Conservation (phyloP, 2,113 vertebrate species). For the Fregata magnificens region DNA sequence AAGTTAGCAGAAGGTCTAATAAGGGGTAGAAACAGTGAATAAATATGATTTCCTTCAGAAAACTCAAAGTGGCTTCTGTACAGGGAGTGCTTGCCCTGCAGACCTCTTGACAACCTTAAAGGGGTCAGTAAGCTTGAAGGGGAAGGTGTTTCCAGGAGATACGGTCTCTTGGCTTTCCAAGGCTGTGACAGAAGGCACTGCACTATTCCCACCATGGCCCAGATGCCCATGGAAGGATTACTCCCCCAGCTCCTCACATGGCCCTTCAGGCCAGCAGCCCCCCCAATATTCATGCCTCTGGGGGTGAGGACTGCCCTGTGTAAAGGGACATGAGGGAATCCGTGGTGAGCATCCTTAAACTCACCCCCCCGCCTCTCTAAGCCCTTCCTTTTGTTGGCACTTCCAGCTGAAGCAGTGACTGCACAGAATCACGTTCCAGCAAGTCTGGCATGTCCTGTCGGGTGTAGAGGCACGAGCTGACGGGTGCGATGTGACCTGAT, state of each 20-base stretch:
- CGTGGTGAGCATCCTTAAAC: not conserved
- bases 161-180: not conserved
- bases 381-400: not conserved
- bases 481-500: fast-evolving
- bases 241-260: not conserved
- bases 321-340: not conserved
- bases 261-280: not conserved
- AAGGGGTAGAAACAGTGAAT: not conserved
- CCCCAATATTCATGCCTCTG: fast-evolving
- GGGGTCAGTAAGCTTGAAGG: not conserved
- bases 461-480: not conserved
- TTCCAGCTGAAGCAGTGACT: not conserved
- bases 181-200: not conserved
- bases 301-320: not conserved
- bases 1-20: not conserved
- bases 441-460: fast-evolving
- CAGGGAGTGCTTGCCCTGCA: not conserved
- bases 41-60: not conserved
- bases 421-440: not conserved
- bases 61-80: not conserved
- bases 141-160: not conserved
- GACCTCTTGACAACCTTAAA: not conserved
- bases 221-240: not conserved
- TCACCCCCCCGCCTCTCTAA: not conserved
- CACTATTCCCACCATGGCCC: not conserved